phyloP scores from a whole-genome alignment of 2,113 vertebrate genomes.

The Raja brachyura region DNA sequence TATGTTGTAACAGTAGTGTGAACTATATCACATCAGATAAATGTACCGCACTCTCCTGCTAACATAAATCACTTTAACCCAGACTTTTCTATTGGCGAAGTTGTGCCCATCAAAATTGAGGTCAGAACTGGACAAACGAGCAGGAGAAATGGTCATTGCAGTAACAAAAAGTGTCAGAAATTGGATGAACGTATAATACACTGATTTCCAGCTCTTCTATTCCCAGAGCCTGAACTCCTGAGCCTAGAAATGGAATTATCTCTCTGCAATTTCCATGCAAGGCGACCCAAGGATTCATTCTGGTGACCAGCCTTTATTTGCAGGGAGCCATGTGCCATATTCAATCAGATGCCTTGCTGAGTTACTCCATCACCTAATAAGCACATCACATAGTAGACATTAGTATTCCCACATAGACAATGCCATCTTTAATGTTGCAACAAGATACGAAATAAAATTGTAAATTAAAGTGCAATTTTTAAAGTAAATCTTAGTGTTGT shows the following conservation, averaged over 20 bases:
- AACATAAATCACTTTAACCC: not conserved
- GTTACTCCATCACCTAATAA: not conserved
- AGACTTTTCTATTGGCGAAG: not conserved
- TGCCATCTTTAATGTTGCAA: not conserved
- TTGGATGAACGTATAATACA: not conserved
- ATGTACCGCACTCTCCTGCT: not conserved
- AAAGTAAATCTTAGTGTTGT: not conserved
- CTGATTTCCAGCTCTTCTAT: not conserved
- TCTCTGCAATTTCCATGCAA: not conserved
- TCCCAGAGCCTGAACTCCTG: not conserved
- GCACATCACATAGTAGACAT: not conserved
- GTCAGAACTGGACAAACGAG: not conserved
- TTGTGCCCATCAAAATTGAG: not conserved
- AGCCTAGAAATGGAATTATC: not conserved
- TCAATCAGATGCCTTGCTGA: not conserved
- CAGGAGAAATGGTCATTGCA: not conserved
- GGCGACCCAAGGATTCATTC: no score
- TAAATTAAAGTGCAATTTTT: not conserved
- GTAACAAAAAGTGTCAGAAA: not conserved
- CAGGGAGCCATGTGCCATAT: not conserved
- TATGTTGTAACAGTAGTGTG: not conserved
- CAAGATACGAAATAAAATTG: not conserved
- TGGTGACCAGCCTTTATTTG: not conserved
- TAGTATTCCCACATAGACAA: not conserved
- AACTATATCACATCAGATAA: not conserved